phyloP scores from a whole-genome alignment of 2,888 invertebrate genomes.

The Scelioninae gen. 2 region DNA sequence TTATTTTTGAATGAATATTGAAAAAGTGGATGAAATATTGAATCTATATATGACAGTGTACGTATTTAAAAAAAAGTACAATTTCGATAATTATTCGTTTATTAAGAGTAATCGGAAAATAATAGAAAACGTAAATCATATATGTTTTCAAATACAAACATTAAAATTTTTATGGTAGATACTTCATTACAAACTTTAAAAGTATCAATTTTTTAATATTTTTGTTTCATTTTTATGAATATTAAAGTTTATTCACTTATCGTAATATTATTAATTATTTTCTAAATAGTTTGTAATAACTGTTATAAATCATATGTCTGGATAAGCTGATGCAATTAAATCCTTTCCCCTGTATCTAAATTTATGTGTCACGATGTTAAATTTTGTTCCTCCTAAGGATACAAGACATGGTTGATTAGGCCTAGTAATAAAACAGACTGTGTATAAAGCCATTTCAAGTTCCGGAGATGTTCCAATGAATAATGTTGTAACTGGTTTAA shows the following conservation, averaged over 20 bases:
- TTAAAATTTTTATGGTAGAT: too few relatives aligned
- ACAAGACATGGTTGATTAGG: constrained; percentile 86
- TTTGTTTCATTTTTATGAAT: neutral
- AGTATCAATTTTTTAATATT: neutral
- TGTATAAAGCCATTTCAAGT: constrained; percentile 92
- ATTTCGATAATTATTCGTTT: too few relatives aligned
- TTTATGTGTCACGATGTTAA: constrained; percentile 85
- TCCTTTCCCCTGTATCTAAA: constrained; percentile 86
- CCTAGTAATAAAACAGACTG: constrained; percentile 88
- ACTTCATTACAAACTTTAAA: neutral
- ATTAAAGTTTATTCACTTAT: neutral
- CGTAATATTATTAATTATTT: constrained; percentile 2
- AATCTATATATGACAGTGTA: too few relatives aligned
- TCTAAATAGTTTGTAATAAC: too few relatives aligned
- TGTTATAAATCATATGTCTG: constrained; percentile 83
- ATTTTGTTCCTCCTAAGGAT: constrained; percentile 82
- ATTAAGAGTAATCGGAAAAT: too few relatives aligned
- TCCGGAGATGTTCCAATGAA: constrained; percentile 93
- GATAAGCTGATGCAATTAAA: constrained; percentile 88
- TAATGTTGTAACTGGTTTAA: constrained; percentile 87
- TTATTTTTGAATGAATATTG: too few relatives aligned
- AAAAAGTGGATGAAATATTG: too few relatives aligned
- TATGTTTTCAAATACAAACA: too few relatives aligned
- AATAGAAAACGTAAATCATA: too few relatives aligned
- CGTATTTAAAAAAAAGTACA: too few relatives aligned